These are phyloP conservation scores for Dinothrombium tinctorium DNA, from an alignment of 1,140 invertebrate genomes.

Conservation along the genomic window DNA sequence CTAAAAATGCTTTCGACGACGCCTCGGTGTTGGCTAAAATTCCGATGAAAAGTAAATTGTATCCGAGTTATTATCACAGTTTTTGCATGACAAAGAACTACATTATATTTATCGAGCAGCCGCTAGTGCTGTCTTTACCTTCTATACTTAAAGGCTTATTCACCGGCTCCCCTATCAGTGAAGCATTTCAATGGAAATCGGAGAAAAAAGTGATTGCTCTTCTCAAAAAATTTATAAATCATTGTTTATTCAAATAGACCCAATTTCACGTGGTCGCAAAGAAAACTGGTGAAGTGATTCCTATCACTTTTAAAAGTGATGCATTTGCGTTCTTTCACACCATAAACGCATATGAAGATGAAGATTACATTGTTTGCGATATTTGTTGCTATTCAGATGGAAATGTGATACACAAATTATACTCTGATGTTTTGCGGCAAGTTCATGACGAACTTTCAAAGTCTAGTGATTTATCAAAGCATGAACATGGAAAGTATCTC, in stretches of 20 bases:
- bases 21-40: conserved; percentile 34
- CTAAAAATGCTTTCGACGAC: not conserved
- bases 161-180: conserved; percentile 7
- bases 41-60: conserved; percentile 41
- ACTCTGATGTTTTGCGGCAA: not conserved
- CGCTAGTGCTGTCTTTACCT: conserved; percentile 39
- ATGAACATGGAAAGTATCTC: not conserved
- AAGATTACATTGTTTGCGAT: conserved; percentile 44
- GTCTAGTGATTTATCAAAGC: not conserved
- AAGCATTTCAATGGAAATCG: conserved; percentile 11
- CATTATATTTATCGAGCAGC: conserved; percentile 59
- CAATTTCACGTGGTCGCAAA: conserved; percentile 43
- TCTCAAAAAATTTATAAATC: not conserved
- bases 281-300: conserved; percentile 30
- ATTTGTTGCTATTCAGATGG: conserved; percentile 58
- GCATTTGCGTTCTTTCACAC: conserved; percentile 65
- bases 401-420: conserved; percentile 17
- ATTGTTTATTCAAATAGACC: conserved; percentile 32
- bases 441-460: not conserved
- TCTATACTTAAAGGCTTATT: conserved; percentile 25
- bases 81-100: conserved; percentile 63
- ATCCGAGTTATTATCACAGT: conserved; percentile 66
- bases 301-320: conserved; percentile 28
- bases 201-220: conserved; percentile 4
- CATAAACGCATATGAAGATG: conserved; percentile 56